Conservation (phyloP, 2,113 vertebrate genomes). For the Ceyx cyanopectus region DNA sequence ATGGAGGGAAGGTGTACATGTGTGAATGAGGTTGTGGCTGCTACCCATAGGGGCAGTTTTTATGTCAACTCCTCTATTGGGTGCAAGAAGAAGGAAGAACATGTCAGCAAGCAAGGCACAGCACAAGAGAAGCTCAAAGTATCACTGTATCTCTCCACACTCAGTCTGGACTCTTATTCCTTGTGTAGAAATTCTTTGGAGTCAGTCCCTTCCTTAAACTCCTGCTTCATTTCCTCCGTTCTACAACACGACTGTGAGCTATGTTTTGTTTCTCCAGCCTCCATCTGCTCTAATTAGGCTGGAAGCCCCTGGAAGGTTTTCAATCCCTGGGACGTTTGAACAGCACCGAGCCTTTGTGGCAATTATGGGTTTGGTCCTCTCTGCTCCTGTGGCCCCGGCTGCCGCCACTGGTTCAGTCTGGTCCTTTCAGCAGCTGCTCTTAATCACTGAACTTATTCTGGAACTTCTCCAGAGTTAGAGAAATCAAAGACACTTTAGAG, state of each 20-base stretch:
- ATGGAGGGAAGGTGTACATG: rapidly evolving
- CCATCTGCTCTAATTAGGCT: background rate
- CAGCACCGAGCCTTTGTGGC: background rate
- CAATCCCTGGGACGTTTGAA: background rate
- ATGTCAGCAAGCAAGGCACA: background rate
- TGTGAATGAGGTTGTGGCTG: background rate
- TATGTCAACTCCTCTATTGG: background rate
- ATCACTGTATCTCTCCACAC: rapidly evolving
- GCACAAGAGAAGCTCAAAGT: rapidly evolving
- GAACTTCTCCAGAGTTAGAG: background rate
- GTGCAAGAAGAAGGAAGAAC: background rate
- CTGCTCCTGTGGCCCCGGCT: background rate
- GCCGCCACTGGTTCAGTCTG: background rate
- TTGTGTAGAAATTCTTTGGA: background rate
- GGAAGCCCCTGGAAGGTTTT: conserved; percentile 5
- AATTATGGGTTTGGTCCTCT: background rate
- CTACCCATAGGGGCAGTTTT: background rate
- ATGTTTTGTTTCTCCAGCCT: background rate
- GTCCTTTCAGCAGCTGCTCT: background rate
- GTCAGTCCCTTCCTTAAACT: background rate
- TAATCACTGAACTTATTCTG: conserved; percentile 11
- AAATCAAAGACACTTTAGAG: conserved; percentile 16
- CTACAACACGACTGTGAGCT: background rate
- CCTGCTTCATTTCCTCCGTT: background rate
- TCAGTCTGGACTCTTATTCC: background rate